Base-by-base conservation (phyloP, 2,888 invertebrate species). In the Nymphalis polychloros region DNA sequence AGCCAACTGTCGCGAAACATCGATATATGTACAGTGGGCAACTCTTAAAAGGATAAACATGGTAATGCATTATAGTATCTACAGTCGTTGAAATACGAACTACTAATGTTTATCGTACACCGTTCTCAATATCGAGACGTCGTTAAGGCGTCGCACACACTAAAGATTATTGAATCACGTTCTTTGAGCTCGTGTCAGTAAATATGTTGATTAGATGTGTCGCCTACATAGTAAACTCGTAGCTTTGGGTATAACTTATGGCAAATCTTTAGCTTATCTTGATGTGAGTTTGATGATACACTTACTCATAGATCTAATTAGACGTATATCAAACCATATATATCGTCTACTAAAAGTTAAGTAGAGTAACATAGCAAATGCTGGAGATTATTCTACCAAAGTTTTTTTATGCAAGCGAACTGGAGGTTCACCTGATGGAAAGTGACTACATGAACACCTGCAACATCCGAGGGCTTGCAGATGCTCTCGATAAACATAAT, bases 1-100 rank as follows among this genome's bases (percentile, higher is more conserved):
- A 77, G 89, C 91, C 90, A 91, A 90, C 81, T 82, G 83, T 81
- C 83, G 78, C 79, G 76, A 74, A 76, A 73, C 69, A 69, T 72
- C 70, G 67, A 70, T 64, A 69, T 63, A 67, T 63, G 65, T 66
- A 68, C 70, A 41, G 69, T 57, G 63, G 50, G 47, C 63, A 17
- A 59, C 67, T 49, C 59, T 23, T 49, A 47, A 64, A 67, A 46
- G 55, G 17, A 19, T 57, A 35, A 50, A 65, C 20, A 35, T 66
- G 53, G 46, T 63, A 53, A 49, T 31, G 62, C 63, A 68, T 64
- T 64, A 17, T 48, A 60, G 60, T 49, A 64, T 65, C 63, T 68
- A 57, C 10, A 8, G 19, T 23, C 35, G 20, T 62, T 52, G 57
- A 16, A 60, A 69, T 68, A 72, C 35, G 67, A 69, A n/a, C 62